These are phyloP conservation scores for Plectrocnemia conspersa DNA, from an alignment of 1,140 invertebrate species.

Conservation along the genomic window DNA sequence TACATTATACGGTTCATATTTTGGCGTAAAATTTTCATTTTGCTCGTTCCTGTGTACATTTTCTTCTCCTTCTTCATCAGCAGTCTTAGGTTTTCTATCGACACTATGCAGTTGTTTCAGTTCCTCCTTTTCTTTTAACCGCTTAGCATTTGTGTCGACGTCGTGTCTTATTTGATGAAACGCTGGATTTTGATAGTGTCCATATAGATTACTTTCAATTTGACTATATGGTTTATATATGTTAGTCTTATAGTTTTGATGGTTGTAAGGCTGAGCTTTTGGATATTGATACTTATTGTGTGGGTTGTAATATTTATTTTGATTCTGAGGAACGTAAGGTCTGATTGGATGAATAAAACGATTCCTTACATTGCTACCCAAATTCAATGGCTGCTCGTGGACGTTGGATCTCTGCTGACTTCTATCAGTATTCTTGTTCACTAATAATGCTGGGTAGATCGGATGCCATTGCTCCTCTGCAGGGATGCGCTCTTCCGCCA, in stretches of 20 bases:
- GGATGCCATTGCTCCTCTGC: slow-evolving; percentile 2
- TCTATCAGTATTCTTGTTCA: too few species aligned
- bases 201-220: too few species aligned
- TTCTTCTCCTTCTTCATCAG: slow-evolving; percentile 40
- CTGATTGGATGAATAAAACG: too few species aligned
- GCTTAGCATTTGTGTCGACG: slow-evolving; percentile 41
- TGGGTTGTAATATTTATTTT: too few species aligned
- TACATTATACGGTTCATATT: slow-evolving; percentile 45
- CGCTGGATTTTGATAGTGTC: slow-evolving; percentile 45
- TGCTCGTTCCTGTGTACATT: slow-evolving; percentile 37
- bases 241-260: too few species aligned
- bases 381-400: too few species aligned
- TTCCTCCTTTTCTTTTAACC: slow-evolving; percentile 44
- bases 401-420: too few species aligned
- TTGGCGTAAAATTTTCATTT: slow-evolving; percentile 41
- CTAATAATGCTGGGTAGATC: background rate
- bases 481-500: background rate
- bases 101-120: slow-evolving; percentile 39
- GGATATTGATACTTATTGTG: too few species aligned
- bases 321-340: too few species aligned
- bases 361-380: too few species aligned
- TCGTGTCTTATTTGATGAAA: slow-evolving; percentile 45
- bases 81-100: slow-evolving; percentile 37
- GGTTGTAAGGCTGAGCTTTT: too few species aligned
- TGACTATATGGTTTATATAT: too few species aligned